Evolutionary conservation across 2,797 vertebrate genomes (phyloP), one percentile per base, ranked within the genome.

Genomic region (Anisognathus igniventris): DNA sequence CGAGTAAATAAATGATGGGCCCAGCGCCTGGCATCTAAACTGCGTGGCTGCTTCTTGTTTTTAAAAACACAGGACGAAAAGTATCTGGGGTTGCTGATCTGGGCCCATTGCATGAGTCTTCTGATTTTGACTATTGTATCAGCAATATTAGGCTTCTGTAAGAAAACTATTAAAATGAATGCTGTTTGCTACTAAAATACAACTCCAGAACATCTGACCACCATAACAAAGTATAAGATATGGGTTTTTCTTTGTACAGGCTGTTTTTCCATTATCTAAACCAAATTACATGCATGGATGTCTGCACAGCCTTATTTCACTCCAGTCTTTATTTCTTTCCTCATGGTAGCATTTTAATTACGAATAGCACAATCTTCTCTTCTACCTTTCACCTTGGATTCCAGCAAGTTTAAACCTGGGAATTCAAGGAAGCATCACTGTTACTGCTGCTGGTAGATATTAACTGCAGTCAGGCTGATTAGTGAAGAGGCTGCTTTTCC

Each of bases 31-130:
- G 9, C 14, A 12, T 24, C 20, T 15, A 7, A 73, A 5, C 14
- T 6, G 0, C 3, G 45, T 3, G 19, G 3, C 39, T 37, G 11
- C 14, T 35, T 64, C 22, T 25, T 40, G 12, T 9, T 47, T 14
- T 57, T 60, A 21, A 21, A 54, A 14, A 56, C 39, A 35, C 18
- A 10, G 68, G 16, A 11, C 45, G 30, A 17, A 9, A 33, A 53
- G 53, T 11, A 6, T 6, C 19, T 3, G 40, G 0, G 1, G n/a
- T 68, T 9, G 14, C 42, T 44, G 1, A 31, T 19, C 30, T 18
- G 50, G n/a, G 24, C 8, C 7, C 4, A 1, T 4, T 18, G 50
- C 50, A 27, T 0, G 6, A 33, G 6, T 18, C 19, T 39, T 25
- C 19, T 14, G 28, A 39, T 85, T 51, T 54, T 58, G 42, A 57